Conservation (phyloP, 2,888 invertebrate species). For the Bugulina stolonifera region DNA sequence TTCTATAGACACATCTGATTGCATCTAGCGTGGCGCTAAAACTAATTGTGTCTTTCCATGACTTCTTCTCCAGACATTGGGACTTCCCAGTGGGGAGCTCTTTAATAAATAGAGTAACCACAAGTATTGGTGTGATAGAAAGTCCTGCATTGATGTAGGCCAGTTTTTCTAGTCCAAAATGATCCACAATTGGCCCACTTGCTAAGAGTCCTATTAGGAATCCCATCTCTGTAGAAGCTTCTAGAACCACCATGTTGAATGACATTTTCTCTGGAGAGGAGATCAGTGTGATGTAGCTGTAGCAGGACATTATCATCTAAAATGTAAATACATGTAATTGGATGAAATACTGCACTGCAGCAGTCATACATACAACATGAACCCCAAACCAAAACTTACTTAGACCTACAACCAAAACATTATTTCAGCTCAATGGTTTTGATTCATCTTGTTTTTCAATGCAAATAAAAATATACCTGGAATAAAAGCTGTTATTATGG, state of each 20-base stretch:
- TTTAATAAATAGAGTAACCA: background rate
- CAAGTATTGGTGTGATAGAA: background rate
- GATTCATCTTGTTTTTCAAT: too few relatives aligned
- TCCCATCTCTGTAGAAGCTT: background rate
- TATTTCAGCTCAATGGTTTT: too few relatives aligned
- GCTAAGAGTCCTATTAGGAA: background rate
- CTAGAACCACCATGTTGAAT: background rate
- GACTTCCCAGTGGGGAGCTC: background rate
- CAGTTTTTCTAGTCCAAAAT: background rate
- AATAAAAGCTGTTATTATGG: too few relatives aligned
- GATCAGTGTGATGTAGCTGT: background rate
- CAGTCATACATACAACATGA: too few relatives aligned
- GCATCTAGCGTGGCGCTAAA: background rate
- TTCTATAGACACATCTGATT: background rate
- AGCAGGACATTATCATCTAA: constrained; percentile 11
- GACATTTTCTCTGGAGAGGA: background rate
- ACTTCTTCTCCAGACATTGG: background rate
- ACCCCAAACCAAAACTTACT: too few relatives aligned
- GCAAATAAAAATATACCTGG: too few relatives aligned
- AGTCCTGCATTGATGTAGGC: background rate
- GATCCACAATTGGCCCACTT: background rate
- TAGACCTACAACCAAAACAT: too few relatives aligned
- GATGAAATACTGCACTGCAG: too few relatives aligned
- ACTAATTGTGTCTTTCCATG: background rate
- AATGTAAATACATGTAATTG: background rate